Conservation (phyloP, 2,888 invertebrate genomes). For the Aporophyla nigra region DNA sequence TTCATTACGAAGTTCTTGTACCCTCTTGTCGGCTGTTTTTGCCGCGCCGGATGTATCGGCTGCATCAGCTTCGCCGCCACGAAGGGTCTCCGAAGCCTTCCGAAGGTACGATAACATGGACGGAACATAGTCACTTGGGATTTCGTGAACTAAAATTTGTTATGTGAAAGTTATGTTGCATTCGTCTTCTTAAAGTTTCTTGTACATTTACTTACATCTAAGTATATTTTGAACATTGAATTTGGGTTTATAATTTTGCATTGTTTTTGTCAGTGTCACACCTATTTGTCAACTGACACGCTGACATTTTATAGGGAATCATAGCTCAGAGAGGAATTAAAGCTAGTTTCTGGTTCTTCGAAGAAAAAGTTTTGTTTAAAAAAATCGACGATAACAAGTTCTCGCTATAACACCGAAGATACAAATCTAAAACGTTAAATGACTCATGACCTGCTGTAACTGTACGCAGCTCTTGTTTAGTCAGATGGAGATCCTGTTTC, state of each 20-base stretch:
- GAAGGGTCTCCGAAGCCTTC: background rate
- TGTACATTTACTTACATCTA: constrained; percentile 10
- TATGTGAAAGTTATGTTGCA: background rate
- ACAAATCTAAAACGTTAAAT: background rate
- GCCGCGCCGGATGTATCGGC: background rate
- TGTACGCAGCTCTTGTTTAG: too few relatives aligned
- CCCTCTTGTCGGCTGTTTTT: constrained; percentile 59
- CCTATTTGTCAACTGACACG: constrained; percentile 18
- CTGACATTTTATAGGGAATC: constrained; percentile 15
- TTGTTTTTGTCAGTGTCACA: constrained; percentile 32
- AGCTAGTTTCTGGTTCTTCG: background rate
- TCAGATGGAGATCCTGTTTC: too few relatives aligned
- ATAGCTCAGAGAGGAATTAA: background rate
- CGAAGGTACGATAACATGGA: background rate
- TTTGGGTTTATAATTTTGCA: constrained; percentile 30
- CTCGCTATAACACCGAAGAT: background rate
- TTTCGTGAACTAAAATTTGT: background rate
- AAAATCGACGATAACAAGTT: background rate
- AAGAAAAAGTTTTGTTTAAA: constrained; percentile 6
- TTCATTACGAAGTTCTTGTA: constrained; percentile 82
- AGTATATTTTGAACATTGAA: constrained; percentile 8
- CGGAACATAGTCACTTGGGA: constrained; percentile 26
- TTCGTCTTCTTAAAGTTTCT: constrained; percentile 4
- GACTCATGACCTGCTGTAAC: too few relatives aligned
- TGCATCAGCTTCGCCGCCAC: constrained; percentile 2